Percentiles rank a stretch among this genome's conserved stretches.
phyloP scores from a whole-genome alignment of 2,797 vertebrate genomes.

The Perodicticus potto region DNA sequence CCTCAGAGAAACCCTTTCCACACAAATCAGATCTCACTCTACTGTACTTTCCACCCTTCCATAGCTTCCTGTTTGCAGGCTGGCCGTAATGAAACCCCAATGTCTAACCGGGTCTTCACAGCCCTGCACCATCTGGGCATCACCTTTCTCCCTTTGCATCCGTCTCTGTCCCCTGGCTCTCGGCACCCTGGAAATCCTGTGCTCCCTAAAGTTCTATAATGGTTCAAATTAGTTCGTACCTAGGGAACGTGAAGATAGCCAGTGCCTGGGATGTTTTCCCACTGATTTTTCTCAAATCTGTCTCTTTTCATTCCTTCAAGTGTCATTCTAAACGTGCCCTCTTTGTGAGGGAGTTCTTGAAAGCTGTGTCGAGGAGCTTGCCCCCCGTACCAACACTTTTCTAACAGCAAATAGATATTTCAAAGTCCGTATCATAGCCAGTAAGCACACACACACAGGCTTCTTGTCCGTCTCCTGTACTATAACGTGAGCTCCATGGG shows the following conservation, averaged over 20 bases:
- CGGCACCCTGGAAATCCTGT: neutral
- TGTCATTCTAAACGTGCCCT: slow-evolving; percentile 6
- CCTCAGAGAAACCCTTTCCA: slow-evolving; percentile 40
- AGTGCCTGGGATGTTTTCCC: neutral
- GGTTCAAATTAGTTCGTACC: slow-evolving; percentile 20
- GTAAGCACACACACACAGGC: neutral
- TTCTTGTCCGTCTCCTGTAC: neutral
- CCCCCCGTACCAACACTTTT: neutral
- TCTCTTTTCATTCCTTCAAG: neutral
- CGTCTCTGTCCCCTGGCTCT: neutral
- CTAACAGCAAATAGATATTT: neutral
- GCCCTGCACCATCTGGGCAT: neutral
- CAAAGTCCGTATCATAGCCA: neutral
- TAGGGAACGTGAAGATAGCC: neutral
- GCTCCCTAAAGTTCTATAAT: slow-evolving; percentile 14
- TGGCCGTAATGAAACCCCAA: neutral
- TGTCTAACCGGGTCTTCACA: neutral
- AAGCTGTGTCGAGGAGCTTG: neutral
- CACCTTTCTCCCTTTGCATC: neutral
- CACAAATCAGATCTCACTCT: neutral
- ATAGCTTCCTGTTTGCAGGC: slow-evolving; percentile 6
- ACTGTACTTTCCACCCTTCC: neutral
- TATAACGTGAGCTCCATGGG: neutral
- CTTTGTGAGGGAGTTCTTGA: slow-evolving; percentile 23
- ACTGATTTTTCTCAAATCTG: slow-evolving; percentile 20